Percentiles rank a stretch among this genome's conserved stretches.
These are phyloP conservation scores for Pachyrhynchus sulphureomaculatus DNA, from an alignment of 1,140 invertebrate genomes.

Conservation along the genomic window DNA sequence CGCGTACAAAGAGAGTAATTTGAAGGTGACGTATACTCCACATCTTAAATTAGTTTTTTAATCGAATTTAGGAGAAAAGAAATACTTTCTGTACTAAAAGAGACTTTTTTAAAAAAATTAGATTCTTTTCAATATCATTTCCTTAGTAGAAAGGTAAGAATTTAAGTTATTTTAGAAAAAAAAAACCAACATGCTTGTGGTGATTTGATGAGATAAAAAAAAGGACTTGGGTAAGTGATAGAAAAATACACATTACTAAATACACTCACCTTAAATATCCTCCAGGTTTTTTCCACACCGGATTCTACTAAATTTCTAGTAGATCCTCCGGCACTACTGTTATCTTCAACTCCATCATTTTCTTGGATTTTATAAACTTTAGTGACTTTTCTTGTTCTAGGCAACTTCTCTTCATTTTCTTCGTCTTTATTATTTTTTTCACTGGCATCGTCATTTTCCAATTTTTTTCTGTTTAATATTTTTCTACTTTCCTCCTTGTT, in stretches of 20 bases:
- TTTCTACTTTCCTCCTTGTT: constrained; percentile 1
- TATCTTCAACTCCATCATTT: not conserved
- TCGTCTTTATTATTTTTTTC: too few species aligned
- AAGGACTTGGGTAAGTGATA: too few species aligned
- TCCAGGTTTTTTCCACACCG: not conserved
- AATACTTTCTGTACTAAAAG: not conserved
- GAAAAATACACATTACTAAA: too few species aligned
- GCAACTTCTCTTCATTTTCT: not conserved
- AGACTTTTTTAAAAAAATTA: too few species aligned
- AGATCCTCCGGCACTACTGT: not conserved
- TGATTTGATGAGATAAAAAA: too few species aligned
- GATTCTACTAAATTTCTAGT: not conserved
- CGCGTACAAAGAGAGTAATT: not conserved
- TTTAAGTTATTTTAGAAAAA: too few species aligned
- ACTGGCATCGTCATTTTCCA: not conserved
- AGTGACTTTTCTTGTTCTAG: not conserved
- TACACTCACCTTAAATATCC: not conserved
- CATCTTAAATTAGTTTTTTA: too few species aligned
- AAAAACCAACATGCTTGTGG: too few species aligned
- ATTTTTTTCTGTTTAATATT: not conserved
- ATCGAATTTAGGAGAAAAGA: too few species aligned
- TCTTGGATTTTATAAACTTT: not conserved
- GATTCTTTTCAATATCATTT: too few species aligned
- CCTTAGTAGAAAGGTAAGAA: too few species aligned
- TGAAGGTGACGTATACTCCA: too few species aligned